Conservation (phyloP, 2,888 invertebrate species). For the Pterostichus madidus region DNA sequence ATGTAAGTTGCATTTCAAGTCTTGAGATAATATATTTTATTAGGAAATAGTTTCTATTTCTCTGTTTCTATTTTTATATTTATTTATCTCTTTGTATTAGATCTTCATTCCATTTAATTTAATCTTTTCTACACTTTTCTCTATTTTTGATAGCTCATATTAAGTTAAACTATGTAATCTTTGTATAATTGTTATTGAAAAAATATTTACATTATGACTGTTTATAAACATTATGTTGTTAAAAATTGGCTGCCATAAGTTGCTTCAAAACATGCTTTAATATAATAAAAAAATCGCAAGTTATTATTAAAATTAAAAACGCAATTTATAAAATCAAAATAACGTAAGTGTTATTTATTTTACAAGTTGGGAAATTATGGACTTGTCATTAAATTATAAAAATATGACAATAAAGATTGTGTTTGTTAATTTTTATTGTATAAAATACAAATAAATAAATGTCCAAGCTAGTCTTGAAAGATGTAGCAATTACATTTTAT, state of each 20-base stretch:
- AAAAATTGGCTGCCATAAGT: slow-evolving; percentile 40
- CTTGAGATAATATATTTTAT: slow-evolving; percentile 27
- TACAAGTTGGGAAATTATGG: slow-evolving; percentile 13
- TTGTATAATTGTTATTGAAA: slow-evolving; percentile 38
- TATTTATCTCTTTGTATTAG: slow-evolving; percentile 38
- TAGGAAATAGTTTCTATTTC: slow-evolving; percentile 19
- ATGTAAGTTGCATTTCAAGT: slow-evolving; percentile 20
- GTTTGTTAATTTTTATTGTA: slow-evolving; percentile 62
- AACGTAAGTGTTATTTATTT: slow-evolving; percentile 41
- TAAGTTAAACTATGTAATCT: slow-evolving; percentile 36
- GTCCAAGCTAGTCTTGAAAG: slow-evolving; percentile 60
- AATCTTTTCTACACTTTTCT: slow-evolving; percentile 25
- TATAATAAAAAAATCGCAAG: background rate
- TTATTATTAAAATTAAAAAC: slow-evolving; percentile 4
- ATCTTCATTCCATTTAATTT: slow-evolving; percentile 46
- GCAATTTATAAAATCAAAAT: slow-evolving; percentile 47
- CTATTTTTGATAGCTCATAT: slow-evolving; percentile 58
- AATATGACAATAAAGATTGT: slow-evolving; percentile 62
- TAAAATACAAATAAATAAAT: slow-evolving; percentile 63
- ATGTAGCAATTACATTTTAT: slow-evolving; percentile 50
- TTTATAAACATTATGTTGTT: slow-evolving; percentile 26
- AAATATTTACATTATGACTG: slow-evolving; percentile 28
- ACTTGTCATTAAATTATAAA: slow-evolving; percentile 53
- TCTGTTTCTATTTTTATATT: slow-evolving; percentile 41
- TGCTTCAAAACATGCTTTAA: slow-evolving; percentile 35